These are phyloP conservation scores for Psilopogon haemacephalus DNA, from an alignment of 2,113 vertebrate species.

Conservation along the genomic window DNA sequence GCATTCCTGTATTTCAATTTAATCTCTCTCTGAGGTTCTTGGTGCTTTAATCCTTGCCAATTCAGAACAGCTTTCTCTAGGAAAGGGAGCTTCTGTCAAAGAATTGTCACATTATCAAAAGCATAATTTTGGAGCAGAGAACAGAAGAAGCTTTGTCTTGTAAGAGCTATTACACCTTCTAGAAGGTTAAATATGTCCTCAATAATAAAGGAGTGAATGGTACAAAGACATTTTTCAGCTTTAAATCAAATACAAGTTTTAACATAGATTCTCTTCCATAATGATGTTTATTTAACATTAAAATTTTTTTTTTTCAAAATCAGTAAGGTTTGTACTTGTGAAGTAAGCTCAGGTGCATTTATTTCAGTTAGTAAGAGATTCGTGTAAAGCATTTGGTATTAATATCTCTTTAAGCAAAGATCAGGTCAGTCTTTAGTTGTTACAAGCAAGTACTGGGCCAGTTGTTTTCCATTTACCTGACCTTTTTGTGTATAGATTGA, in stretches of 20 bases:
- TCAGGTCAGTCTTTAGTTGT: neutral
- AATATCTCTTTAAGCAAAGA: neutral
- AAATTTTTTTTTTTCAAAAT: neutral
- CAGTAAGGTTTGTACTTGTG: neutral
- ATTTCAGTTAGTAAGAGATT: neutral
- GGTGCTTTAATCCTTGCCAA: neutral
- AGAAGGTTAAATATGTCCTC: neutral
- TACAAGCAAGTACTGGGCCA: neutral
- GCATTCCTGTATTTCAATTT: neutral
- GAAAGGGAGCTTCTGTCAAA: neutral
- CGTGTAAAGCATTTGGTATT: neutral
- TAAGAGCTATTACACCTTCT: neutral
- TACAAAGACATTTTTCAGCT: neutral
- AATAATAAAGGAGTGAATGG: neutral
- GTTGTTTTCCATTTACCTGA: neutral
- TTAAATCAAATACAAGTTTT: neutral
- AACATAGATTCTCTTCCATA: no score
- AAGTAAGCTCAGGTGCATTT: neutral
- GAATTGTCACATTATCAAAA: neutral
- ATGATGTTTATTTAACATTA: no score
- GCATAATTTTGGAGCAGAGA: fast-evolving
- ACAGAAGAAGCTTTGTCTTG: neutral
- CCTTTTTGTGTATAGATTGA: neutral
- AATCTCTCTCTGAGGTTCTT: neutral
- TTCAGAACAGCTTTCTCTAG: neutral